phyloP scores from a whole-genome alignment of 2,888 invertebrate species.

The Hyposoter didymator region DNA sequence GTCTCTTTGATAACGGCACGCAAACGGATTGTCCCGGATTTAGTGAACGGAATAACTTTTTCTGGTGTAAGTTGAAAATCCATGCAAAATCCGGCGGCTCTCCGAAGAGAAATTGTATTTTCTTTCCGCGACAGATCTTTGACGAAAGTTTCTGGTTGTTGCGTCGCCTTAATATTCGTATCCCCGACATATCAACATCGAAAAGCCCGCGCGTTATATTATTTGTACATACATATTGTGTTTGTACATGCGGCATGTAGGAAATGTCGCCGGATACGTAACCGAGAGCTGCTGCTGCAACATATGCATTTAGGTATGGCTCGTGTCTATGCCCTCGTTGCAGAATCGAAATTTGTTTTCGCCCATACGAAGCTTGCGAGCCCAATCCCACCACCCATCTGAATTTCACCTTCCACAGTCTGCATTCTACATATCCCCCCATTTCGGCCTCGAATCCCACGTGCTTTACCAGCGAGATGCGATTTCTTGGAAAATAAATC shows the following conservation, averaged over 20 bases:
- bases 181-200: slow-evolving; percentile 46
- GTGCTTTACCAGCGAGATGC: slow-evolving; percentile 49
- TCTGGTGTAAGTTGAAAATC: slow-evolving; percentile 18
- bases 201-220: background rate
- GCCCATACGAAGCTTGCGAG: slow-evolving; percentile 52
- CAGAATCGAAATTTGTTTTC: slow-evolving; percentile 74
- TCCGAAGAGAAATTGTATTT: slow-evolving; percentile 42
- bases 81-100: slow-evolving; percentile 26
- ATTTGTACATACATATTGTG: background rate
- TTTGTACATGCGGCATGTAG: background rate
- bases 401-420: slow-evolving; percentile 19
- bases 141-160: slow-evolving; percentile 26
- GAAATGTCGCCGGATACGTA: slow-evolving; percentile 15
- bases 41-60: slow-evolving; percentile 7
- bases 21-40: background rate
- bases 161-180: slow-evolving; percentile 14
- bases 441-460: slow-evolving; percentile 53
- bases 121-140: slow-evolving; percentile 21
- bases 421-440: slow-evolving; percentile 42
- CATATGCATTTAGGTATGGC: slow-evolving; percentile 38
- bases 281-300: slow-evolving; percentile 7
- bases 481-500: slow-evolving; percentile 78
- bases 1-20: background rate
- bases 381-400: slow-evolving; percentile 19
- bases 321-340: slow-evolving; percentile 50